A percentile compares a stretch with the other conserved stretches of the same genome.
Evolutionary conservation across 2,797 vertebrate genomes (phyloP).

Genomic region (Sebastes variabilis): DNA sequence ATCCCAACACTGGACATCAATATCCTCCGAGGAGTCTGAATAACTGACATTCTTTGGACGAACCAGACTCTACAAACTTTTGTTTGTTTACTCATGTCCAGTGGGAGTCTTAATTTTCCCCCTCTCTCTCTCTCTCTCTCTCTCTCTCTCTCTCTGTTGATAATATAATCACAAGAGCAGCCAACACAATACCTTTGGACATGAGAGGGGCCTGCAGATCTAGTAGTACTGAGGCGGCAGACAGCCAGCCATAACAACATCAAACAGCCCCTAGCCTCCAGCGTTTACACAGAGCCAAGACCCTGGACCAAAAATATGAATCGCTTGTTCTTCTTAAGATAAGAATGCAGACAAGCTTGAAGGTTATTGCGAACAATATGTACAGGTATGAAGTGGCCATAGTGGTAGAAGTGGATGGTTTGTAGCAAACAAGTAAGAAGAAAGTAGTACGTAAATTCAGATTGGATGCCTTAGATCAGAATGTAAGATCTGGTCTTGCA

Average conservation of each 20-base stretch:
- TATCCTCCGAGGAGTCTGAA: constrained; percentile 65
- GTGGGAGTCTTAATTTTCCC: constrained; percentile 64
- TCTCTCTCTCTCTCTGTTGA: constrained; percentile 46
- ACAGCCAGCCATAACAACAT: constrained; percentile 77
- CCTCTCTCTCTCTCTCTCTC: not conserved
- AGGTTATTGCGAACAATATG: constrained; percentile 63
- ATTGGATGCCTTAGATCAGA: constrained; percentile 1
- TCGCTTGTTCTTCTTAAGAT: constrained; percentile 58
- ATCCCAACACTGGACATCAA: constrained; percentile 56
- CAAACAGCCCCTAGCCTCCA: constrained; percentile 70
- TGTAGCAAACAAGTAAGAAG: not conserved
- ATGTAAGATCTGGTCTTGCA: not conserved
- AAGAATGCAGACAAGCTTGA: constrained; percentile 66
- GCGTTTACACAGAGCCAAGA: constrained; percentile 66
- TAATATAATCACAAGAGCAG: constrained; percentile 70
- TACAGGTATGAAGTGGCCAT: constrained; percentile 50
- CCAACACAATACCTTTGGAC: constrained; percentile 68
- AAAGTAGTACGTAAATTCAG: constrained; percentile 21
- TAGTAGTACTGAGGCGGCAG: constrained; percentile 54
- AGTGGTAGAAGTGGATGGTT: constrained; percentile 6
- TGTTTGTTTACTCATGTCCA: constrained; percentile 60
- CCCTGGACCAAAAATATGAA: constrained; percentile 62
- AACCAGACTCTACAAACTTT: constrained; percentile 60
- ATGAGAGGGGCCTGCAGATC: constrained; percentile 63
- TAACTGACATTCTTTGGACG: constrained; percentile 67